These are phyloP conservation scores for Chlorospingus semifuscus DNA, from an alignment of 2,797 vertebrate genomes.

Conservation along the genomic window DNA sequence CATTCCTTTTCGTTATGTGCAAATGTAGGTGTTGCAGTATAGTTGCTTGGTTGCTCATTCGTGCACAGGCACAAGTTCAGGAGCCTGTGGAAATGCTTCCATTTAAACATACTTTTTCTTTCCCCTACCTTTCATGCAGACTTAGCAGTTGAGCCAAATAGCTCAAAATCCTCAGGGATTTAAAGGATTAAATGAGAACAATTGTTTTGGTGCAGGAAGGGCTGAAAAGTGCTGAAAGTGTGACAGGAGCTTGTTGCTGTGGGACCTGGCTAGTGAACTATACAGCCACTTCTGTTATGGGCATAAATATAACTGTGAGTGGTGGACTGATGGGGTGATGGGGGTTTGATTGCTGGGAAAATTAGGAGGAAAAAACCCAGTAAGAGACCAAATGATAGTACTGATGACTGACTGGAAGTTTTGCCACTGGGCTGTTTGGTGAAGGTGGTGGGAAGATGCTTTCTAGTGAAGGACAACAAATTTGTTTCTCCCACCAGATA, in stretches of 20 bases:
- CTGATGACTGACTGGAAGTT: neutral
- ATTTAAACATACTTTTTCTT: neutral
- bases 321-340: neutral
- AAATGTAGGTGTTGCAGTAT: neutral
- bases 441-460: neutral
- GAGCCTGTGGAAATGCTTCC: neutral
- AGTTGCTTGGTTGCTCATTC: neutral
- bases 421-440: neutral
- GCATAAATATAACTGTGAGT: neutral
- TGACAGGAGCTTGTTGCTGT: neutral
- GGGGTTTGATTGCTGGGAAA: neutral
- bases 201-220: neutral
- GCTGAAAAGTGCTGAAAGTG: constrained; percentile 3
- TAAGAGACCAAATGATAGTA: neutral
- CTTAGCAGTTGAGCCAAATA: neutral
- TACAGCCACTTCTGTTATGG: neutral
- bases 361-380: neutral
- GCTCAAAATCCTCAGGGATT: constrained; percentile 25
- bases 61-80: neutral
- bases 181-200: constrained; percentile 32
- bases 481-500: neutral
- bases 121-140: neutral
- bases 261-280: neutral
- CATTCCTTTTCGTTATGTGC: neutral
- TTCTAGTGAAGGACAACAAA: neutral